Conservation (phyloP, 2,888 invertebrate genomes). For the Leucophora obtusa region DNA sequence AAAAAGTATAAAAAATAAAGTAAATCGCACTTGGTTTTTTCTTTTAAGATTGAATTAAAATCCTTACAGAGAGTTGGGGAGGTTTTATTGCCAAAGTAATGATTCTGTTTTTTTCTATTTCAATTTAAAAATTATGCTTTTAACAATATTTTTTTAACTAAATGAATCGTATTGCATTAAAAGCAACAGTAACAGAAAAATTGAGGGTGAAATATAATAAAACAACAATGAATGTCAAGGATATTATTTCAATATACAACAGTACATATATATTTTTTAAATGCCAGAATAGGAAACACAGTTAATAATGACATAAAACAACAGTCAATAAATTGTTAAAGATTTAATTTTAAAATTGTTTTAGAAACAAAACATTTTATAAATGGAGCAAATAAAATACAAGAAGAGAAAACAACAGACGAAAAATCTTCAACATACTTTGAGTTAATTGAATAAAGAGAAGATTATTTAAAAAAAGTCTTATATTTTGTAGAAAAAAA, state of each 20-base stretch:
- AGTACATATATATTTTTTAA: conserved; percentile 14
- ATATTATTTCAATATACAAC: conserved; percentile 17
- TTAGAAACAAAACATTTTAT: conserved; percentile 24
- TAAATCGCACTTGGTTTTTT: conserved; percentile 40
- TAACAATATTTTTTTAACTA: conserved; percentile 44
- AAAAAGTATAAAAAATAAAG: conserved; percentile 27
- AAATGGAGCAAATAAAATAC: conserved; percentile 2
- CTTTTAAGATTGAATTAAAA: conserved; percentile 38
- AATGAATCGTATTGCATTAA: conserved; percentile 29
- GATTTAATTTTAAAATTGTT: conserved; percentile 53
- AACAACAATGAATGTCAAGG: conserved; percentile 51
- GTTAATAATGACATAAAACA: conserved; percentile 32
- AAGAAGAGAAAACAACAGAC: not conserved
- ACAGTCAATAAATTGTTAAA: conserved; percentile 54
- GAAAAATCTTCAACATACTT: too few species aligned
- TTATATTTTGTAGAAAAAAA: too few species aligned
- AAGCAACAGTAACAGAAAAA: not conserved
- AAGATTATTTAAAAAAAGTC: too few species aligned
- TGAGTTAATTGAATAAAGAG: too few species aligned
- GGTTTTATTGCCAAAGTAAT: conserved; percentile 9
- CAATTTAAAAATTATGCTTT: conserved; percentile 56
- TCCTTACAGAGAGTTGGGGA: not conserved
- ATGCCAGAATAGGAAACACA: not conserved
- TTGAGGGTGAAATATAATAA: conserved; percentile 16
- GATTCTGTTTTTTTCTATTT: conserved; percentile 28